phyloP scores from a whole-genome alignment of 2,888 invertebrate species.

The Pherbina coryleti region DNA sequence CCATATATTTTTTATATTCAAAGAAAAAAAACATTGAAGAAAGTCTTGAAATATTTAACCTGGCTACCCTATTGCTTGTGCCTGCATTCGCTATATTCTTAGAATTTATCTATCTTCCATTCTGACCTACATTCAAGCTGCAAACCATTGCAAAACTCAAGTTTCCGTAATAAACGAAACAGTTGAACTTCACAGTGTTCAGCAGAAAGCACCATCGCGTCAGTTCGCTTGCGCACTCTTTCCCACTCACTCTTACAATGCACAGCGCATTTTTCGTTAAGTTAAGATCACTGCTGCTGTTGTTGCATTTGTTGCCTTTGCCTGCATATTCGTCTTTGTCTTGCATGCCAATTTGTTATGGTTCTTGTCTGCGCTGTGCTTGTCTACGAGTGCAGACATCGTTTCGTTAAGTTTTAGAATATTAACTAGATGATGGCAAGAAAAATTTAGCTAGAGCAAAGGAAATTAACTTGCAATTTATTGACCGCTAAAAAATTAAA shows the following conservation, averaged over 20 bases:
- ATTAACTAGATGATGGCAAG: too few relatives aligned
- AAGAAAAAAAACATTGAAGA: too few relatives aligned
- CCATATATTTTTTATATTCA: too few relatives aligned
- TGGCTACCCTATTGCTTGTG: not conserved
- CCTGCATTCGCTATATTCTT: not conserved
- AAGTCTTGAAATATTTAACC: too few relatives aligned
- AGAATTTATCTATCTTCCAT: not conserved
- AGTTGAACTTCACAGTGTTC: not conserved
- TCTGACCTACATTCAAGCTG: slow-evolving; percentile 46
- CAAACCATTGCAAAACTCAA: slow-evolving; percentile 44
- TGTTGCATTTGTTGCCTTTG: slow-evolving; percentile 42
- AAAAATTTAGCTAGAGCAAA: too few relatives aligned
- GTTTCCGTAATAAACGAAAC: not conserved
- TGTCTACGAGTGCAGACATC: too few relatives aligned
- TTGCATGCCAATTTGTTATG: slow-evolving; percentile 12
- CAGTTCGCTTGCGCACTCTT: not conserved
- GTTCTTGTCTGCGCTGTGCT: slow-evolving; percentile 5
- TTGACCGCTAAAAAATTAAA: too few relatives aligned
- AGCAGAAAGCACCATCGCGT: not conserved
- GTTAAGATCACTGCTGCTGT: slow-evolving; percentile 43
- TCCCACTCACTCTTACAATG: not conserved
- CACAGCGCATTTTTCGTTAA: not conserved
- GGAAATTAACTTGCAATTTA: too few relatives aligned
- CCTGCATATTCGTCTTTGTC: slow-evolving; percentile 5
- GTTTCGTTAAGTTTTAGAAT: too few relatives aligned